Evolutionary conservation across 2,797 vertebrate species (phyloP), one percentile per base, ranked within the genome.

Genomic region (Zenarchopterus dispar): DNA sequence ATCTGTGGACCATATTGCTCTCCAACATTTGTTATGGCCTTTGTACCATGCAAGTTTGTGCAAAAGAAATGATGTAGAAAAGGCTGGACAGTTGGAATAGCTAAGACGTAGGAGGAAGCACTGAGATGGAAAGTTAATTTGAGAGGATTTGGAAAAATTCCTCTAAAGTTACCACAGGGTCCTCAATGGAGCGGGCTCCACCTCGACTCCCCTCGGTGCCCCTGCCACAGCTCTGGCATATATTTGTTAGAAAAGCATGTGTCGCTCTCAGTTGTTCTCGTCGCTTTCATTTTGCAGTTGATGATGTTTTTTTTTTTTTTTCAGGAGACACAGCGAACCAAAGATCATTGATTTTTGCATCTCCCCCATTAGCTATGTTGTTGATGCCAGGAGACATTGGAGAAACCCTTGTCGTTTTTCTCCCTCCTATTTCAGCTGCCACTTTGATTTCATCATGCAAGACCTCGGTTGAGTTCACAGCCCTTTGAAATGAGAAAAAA

Each of bases 371-470:
- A 75, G 74, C 62, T 78, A 66, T 77, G 87, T 68, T 83, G 88
- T 88, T 89, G 85, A 90, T 91, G 91, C 90, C 70, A 73, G 74
- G 42, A 67, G 78, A 84, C 77, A 67, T 80, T 73, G 16, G 88
- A 91, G 91, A 94, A 95, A 93, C 91, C 87, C 89, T 91, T 93
- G 90, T 84, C 92, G 75, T 84, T 85, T 85, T 80, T 70, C 59
- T 78, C 44, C 73, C 63, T 91, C 81, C 92, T 90, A 92, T 94
- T 91, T 92, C 90, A 95, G 93, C 96, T 97, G 96, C 95, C 96
- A 97, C 94, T 96, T 96, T 95, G 95, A 98, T 98, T 97, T 93
- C 94, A 96, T 97, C 96, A 97, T 90, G 93, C 93, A 92, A 93
- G 95, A 94, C 93, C 92, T 94, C 95, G 94, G 93, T 94, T 94